A percentile compares a stretch with the other conserved stretches of the same genome.
Conservation (phyloP, 2,797 vertebrate genomes). For the Carcharodon carcharias region DNA sequence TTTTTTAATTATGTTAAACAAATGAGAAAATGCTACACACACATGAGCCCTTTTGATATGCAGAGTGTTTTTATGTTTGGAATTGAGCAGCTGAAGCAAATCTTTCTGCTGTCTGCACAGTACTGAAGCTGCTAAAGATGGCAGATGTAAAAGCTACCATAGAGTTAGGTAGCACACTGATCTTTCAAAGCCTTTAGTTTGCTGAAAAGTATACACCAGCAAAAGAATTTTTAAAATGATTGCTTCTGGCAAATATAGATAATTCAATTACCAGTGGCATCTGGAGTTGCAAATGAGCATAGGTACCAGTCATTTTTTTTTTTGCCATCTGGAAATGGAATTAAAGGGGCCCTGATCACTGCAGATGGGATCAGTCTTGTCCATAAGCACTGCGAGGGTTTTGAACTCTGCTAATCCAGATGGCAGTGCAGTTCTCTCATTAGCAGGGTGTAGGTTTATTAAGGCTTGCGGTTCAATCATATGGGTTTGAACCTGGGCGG, state of each 20-base stretch:
- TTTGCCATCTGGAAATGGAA: conserved; percentile 31
- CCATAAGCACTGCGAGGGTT: background rate
- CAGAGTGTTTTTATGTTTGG: background rate
- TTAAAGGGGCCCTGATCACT: conserved; percentile 3
- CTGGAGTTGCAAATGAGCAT: conserved; percentile 12
- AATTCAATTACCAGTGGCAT: background rate
- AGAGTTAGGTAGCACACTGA: background rate
- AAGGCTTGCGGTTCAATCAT: background rate
- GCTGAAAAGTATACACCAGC: background rate
- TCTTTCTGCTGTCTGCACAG: background rate
- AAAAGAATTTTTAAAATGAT: background rate
- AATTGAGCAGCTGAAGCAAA: conserved; percentile 1
- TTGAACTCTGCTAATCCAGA: conserved; percentile 35
- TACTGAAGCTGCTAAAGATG: background rate
- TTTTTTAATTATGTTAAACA: background rate
- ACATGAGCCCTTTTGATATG: background rate
- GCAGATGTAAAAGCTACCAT: background rate
- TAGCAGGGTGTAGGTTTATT: conserved; percentile 22
- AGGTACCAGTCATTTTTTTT: background rate
- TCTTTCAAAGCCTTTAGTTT: background rate
- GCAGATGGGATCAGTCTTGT: conserved; percentile 2
- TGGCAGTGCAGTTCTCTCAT: conserved; percentile 21
- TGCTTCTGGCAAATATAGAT: conserved; percentile 7
- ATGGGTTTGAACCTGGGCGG: conserved; percentile 9
- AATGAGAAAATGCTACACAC: background rate